Conservation (phyloP, 2,888 invertebrate genomes). For the Tenthredo livida region DNA sequence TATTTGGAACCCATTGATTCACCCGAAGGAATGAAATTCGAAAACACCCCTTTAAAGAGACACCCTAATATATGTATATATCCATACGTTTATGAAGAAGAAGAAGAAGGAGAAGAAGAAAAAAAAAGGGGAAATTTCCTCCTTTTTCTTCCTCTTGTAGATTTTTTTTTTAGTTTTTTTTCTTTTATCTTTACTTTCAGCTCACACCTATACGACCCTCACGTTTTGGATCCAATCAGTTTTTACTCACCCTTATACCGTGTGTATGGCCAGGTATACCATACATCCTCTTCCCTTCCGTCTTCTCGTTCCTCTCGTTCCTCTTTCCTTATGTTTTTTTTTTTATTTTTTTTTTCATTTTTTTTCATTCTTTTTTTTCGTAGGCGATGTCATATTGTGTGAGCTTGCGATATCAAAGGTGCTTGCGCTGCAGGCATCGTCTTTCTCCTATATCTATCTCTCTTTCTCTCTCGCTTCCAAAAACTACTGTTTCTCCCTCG, state of each 20-base stretch:
- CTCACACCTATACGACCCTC: slow-evolving; percentile 2
- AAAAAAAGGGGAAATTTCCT: neutral
- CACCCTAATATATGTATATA: too few species aligned
- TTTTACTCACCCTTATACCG: slow-evolving; percentile 59
- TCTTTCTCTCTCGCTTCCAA: slow-evolving; percentile 12
- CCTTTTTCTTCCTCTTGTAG: neutral
- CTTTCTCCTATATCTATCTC: neutral
- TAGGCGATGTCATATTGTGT: slow-evolving; percentile 56
- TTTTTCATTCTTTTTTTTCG: slow-evolving; percentile 8
- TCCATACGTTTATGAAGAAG: too few species aligned
- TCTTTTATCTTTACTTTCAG: neutral
- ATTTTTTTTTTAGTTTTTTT: neutral
- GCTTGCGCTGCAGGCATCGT: slow-evolving; percentile 60
- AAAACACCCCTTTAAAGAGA: too few species aligned
- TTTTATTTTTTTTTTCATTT: neutral
- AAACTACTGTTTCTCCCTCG: neutral
- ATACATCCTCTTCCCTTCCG: slow-evolving; percentile 44
- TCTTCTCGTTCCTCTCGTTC: neutral
- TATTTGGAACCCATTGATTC: too few species aligned
- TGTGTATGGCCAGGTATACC: neutral
- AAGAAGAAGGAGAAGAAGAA: neutral
- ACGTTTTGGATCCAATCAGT: slow-evolving; percentile 66
- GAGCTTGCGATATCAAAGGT: slow-evolving; percentile 52
- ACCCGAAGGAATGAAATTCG: too few species aligned
- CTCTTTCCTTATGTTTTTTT: neutral